Conservation (phyloP, 2,113 vertebrate species). For the Bolborhynchus lineola region DNA sequence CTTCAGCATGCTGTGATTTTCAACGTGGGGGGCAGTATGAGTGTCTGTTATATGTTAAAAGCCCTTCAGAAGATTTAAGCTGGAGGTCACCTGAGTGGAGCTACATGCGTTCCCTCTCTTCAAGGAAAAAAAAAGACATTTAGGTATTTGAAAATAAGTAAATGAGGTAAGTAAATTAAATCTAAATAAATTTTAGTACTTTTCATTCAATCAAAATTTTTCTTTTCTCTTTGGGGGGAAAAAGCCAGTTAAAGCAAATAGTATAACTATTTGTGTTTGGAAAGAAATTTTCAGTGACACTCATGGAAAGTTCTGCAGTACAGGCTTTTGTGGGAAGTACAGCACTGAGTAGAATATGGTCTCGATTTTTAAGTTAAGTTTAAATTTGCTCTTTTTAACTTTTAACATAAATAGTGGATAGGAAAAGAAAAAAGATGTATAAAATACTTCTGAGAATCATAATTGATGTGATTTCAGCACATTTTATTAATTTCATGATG, state of each 20-base stretch:
- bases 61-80: not conserved
- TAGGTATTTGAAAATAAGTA: not conserved
- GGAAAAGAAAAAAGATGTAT: not conserved
- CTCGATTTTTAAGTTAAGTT: not conserved
- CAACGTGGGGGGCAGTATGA: not conserved
- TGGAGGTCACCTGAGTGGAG: not conserved
- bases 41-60: not conserved
- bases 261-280: not conserved
- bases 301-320: not conserved
- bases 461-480: not conserved
- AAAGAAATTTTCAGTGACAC: not conserved
- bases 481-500: not conserved
- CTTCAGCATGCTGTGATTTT: not conserved
- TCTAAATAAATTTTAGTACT: not conserved
- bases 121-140: not conserved
- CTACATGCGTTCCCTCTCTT: not conserved
- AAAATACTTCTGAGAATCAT: not conserved
- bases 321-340: not conserved
- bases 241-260: not conserved
- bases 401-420: not conserved
- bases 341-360: accelerated
- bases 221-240: not conserved
- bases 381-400: not conserved
- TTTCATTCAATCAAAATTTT: not conserved
- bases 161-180: not conserved